Evolutionary conservation across 2,888 invertebrate genomes (phyloP).

Genomic region (Rhogogaster chlorosoma): DNA sequence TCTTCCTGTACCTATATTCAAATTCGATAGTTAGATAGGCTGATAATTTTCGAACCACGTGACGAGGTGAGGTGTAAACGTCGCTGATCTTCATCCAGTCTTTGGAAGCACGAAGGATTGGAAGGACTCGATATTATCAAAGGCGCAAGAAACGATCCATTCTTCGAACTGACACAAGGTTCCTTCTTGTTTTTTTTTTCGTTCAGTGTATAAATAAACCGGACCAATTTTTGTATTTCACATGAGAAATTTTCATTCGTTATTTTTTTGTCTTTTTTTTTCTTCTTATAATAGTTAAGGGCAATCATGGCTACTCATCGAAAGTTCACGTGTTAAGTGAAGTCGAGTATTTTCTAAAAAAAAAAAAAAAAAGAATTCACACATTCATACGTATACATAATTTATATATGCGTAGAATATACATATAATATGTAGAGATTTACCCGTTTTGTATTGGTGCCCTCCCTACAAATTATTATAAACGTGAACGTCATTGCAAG

Average conservation of each 20-base stretch:
- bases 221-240: slow-evolving; percentile 50
- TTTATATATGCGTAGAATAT: neutral
- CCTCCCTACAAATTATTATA: neutral
- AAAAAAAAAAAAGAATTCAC: neutral
- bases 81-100: slow-evolving; percentile 1
- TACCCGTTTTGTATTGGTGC: neutral
- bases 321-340: slow-evolving; percentile 33
- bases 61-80: neutral
- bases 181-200: slow-evolving; percentile 18
- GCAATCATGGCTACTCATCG: slow-evolving; percentile 29
- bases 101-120: neutral
- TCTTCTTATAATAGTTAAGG: neutral
- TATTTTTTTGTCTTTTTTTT: neutral
- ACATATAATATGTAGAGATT: neutral
- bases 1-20: neutral
- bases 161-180: slow-evolving; percentile 29
- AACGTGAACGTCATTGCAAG: neutral
- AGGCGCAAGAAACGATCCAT: slow-evolving; percentile 21
- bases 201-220: slow-evolving; percentile 49
- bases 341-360: slow-evolving; percentile 7
- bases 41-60: slow-evolving; percentile 17
- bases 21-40: neutral
- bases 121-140: neutral
- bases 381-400: neutral
- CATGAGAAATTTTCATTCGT: slow-evolving; percentile 8